These are phyloP conservation scores for Wiebesia pumilae DNA, from an alignment of 1,140 invertebrate genomes.

Conservation along the genomic window DNA sequence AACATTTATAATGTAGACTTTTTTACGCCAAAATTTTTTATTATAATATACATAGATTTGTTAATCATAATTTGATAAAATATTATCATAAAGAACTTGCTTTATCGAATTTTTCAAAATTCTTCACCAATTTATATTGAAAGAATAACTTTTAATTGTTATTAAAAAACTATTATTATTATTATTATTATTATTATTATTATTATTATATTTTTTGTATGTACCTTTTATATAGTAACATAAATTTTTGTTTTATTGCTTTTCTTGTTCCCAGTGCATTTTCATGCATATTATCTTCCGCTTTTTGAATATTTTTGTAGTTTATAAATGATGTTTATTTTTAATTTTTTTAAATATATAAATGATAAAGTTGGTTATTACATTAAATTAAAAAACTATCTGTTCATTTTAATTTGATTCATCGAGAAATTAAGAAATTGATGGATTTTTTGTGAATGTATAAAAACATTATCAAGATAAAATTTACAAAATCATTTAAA, in stretches of 20 bases:
- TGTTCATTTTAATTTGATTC: slow-evolving; percentile 3
- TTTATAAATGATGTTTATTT: slow-evolving; percentile 39
- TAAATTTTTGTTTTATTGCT: slow-evolving; percentile 27
- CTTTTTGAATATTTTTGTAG: slow-evolving; percentile 49
- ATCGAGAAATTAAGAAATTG: slow-evolving; percentile 25
- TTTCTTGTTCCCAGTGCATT: slow-evolving; percentile 30
- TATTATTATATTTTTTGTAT: not conserved
- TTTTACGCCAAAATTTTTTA: not conserved
- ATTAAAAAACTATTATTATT: not conserved
- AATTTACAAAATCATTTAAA: slow-evolving; percentile 36
- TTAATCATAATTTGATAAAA: not conserved
- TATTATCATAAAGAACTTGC: not conserved
- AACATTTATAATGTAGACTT: not conserved
- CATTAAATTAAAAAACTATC: slow-evolving; percentile 13
- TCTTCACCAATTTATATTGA: not conserved
- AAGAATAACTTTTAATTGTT: not conserved
- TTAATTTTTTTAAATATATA: slow-evolving; percentile 40
- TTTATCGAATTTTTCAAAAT: not conserved
- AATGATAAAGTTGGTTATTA: slow-evolving; percentile 9
- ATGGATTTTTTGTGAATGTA: slow-evolving; percentile 14
- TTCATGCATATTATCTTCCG: slow-evolving; percentile 55
- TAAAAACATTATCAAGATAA: slow-evolving; percentile 38
- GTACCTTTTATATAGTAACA: not conserved
- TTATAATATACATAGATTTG: not conserved
- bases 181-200: not conserved